Evolutionary conservation across 1,140 invertebrate genomes (phyloP), one percentile per base, ranked within the genome.

Genomic region (Diachasmimorpha longicaudata): DNA sequence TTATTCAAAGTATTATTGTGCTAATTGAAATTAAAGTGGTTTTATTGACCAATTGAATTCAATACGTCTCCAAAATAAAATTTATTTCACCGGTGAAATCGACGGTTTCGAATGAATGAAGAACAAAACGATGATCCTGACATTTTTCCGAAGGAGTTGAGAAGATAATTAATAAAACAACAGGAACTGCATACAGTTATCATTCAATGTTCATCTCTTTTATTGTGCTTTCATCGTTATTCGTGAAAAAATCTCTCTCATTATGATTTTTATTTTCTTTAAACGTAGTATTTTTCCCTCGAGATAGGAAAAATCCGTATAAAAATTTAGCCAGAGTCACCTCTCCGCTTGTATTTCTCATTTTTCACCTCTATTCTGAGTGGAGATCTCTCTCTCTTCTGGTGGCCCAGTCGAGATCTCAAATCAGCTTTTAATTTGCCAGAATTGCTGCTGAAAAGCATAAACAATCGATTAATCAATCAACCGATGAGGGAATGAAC

Each of bases 321-420:
- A 63, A 63, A 63, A 63, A 63, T 25, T 63, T 63, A 86, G 67
- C 85, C 82, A 6, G 80, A 78, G 66, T 82, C 80, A 76, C 78
- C 83, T 21, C 77, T 70, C n/a, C 82, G 76, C 36, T 81, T 78
- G 4, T 84, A 88, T 79, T 87, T 87, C 31, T 88, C 86, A 69
- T 88, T 88, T 79, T 83, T 86, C 5, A 88, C 81, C 83, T 87
- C 86, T 86, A 88, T 87, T 77, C 86, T 86, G 19, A 88, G 77
- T 2, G 86, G 85, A 37, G 86, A 87, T 55, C 86, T 81, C 16
- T 81, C 82, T 74, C 83, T 82, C 14, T 82, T 81, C 14, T 86
- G 81, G 74, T 82, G 83, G 10, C 85, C 83, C 4, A 88, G 82
- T 3, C 86, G 80, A 5, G 86, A 86, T 46, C 86, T 78, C 10